These are phyloP conservation scores for Enteromius thamalakanensis DNA, from an alignment of 2,797 vertebrate species.

Conservation along the genomic window DNA sequence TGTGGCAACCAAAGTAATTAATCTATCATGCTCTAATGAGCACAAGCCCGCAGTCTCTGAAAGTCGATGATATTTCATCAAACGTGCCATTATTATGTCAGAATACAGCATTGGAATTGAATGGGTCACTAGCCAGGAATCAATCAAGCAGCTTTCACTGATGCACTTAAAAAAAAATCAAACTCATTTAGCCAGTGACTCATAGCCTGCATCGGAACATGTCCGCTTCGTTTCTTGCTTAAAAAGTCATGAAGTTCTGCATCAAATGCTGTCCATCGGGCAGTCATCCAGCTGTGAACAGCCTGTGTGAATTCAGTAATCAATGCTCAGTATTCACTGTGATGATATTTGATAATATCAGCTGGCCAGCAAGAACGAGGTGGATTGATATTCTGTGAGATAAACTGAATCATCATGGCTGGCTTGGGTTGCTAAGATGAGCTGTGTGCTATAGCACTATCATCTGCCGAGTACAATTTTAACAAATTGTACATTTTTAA, in stretches of 20 bases:
- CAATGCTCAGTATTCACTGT: slow-evolving; percentile 18
- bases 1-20: slow-evolving; percentile 15
- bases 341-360: slow-evolving; percentile 3
- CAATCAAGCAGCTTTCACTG: neutral
- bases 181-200: neutral
- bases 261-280: neutral
- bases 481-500: neutral
- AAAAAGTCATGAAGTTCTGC: neutral
- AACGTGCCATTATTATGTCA: neutral
- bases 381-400: neutral
- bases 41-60: neutral
- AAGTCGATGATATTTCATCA: neutral
- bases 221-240: neutral
- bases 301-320: neutral
- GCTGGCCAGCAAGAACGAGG: neutral
- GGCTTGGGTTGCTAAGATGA: slow-evolving; percentile 7
- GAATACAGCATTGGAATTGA: neutral
- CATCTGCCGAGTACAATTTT: neutral
- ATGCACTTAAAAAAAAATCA: neutral
- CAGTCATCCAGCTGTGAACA: neutral
- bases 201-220: neutral
- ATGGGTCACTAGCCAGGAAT: neutral
- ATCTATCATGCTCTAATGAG: slow-evolving; percentile 23
- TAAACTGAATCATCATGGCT: neutral
- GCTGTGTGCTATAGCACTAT: neutral